Evolutionary conservation across 2,113 vertebrate species (phyloP), one percentile per base, ranked within the genome.

Genomic region (Heteronetta atricapilla): DNA sequence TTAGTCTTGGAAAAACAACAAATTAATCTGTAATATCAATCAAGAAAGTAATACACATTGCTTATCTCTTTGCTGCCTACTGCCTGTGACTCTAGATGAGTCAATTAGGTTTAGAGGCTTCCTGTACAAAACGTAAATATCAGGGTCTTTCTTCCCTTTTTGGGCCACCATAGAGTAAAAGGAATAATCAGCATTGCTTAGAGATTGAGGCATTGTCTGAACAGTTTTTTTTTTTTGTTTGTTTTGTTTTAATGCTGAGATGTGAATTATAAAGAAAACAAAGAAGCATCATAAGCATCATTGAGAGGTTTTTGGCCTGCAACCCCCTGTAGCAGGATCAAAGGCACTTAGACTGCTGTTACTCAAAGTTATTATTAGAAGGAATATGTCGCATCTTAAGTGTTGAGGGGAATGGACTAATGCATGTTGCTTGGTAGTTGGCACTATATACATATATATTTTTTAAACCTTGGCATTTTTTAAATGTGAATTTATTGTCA

Each of bases 51-150:
- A 26, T 75, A 72, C 6, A 9, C 34, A 42, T 38, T 3, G 19
- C 26, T 76, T 77, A 64, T 67, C 34, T 80, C 22, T 38, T 78
- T 81, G 56, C 68, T 72, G 34, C 69, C 48, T 94, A 18, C 26
- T 75, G 11, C 19, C 84, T 87, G 46, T 89, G 91, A 82, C 69
- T 95, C n/a, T 44, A 84, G 58, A 86, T 86, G 52, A 92, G 34
- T 72, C 52, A 86, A 82, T 95, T 75, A 86, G 20, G 23, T 52
- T 88, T 77, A 81, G 91, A 82, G 17, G 22, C 9, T 93, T 89
- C 19, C 19, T 13, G 64, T 59, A 63, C 52, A 94, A 94, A 80
- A 78, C n/a, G 23, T 56, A 84, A 92, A 31, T 53, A 87, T 68
- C 23, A n/a, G 34, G 23, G 80, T 3, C 4, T 89, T 69, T 68